phyloP scores from a whole-genome alignment of 2,113 vertebrate genomes.

The Engystomops pustulosus region DNA sequence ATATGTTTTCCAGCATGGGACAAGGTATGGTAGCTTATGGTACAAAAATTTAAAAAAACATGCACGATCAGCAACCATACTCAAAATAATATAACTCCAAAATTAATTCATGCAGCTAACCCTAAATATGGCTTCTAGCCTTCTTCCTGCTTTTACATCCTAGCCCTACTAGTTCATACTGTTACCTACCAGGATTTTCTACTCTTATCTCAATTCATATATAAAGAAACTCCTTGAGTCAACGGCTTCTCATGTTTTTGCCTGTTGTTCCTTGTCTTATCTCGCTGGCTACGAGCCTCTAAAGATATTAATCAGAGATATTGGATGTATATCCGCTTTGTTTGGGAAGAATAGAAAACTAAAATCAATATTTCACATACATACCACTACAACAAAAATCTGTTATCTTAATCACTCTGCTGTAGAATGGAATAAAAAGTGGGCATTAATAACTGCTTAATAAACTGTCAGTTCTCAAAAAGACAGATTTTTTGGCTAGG shows the following conservation, averaged over 20 bases:
- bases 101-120: background rate
- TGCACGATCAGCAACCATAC: background rate
- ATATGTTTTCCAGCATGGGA: too few species aligned
- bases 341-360: background rate
- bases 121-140: background rate
- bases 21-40: too few species aligned
- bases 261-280: conserved; percentile 52
- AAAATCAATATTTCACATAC: conserved; percentile 36
- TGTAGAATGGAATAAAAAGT: conserved; percentile 9
- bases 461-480: background rate
- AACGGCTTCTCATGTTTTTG: conserved; percentile 57
- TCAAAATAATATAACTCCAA: background rate
- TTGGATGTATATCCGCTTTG: conserved; percentile 26
- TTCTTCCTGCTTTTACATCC: background rate
- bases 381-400: conserved; percentile 37
- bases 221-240: conserved; percentile 60
- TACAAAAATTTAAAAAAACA: background rate
- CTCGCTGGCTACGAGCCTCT: conserved; percentile 35
- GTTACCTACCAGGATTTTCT: conserved; percentile 32
- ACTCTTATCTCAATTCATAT: conserved; percentile 46
- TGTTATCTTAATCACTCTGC: conserved; percentile 12
- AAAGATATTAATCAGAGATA: conserved; percentile 48
- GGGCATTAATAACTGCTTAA: conserved; percentile 3
- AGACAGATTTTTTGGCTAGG: background rate
- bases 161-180: background rate